Percentiles rank a stretch among this genome's conserved stretches.
These are phyloP conservation scores for Cynaeus angustus DNA, from an alignment of 2,888 invertebrate species.

Conservation along the genomic window DNA sequence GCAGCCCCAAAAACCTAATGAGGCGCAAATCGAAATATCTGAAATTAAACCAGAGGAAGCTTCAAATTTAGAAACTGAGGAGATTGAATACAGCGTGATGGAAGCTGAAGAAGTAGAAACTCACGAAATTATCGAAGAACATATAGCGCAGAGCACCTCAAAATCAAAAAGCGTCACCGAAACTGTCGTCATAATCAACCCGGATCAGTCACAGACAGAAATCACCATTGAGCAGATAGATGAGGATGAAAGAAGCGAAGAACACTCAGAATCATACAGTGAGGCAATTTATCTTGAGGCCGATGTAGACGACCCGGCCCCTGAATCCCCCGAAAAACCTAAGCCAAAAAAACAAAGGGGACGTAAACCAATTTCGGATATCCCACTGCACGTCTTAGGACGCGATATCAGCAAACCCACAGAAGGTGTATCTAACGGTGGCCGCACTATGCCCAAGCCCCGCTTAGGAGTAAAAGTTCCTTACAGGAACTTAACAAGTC, in stretches of 20 bases:
- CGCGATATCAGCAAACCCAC: constrained; percentile 69
- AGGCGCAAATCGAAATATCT: constrained; percentile 12
- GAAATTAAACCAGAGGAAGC: constrained; percentile 40
- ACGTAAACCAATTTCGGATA: constrained; percentile 57
- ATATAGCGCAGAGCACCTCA: constrained; percentile 20
- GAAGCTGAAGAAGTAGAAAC: constrained; percentile 43
- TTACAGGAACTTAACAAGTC: constrained; percentile 72
- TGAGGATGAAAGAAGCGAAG: constrained; percentile 25
- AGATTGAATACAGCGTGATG: constrained; percentile 38
- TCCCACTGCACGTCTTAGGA: constrained; percentile 70
- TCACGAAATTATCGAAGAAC: constrained; percentile 43
- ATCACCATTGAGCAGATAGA: constrained; percentile 43
- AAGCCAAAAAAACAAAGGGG: constrained; percentile 54
- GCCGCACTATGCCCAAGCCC: constrained; percentile 69
- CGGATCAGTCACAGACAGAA: constrained; percentile 38
- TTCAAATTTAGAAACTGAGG: constrained; percentile 11
- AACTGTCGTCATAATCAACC: constrained; percentile 38
- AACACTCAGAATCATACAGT: constrained; percentile 16
- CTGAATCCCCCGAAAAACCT: not conserved
- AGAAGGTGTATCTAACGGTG: constrained; percentile 67
- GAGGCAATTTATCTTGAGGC: constrained; percentile 39
- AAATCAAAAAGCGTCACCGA: constrained; percentile 11
- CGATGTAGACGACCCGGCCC: constrained; percentile 43
- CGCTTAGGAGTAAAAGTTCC: constrained; percentile 71
- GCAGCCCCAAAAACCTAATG: not conserved